Evolutionary conservation across 1,140 invertebrate species (phyloP), one percentile per base, ranked within the genome.

Genomic region (Pachypsylla venusta): DNA sequence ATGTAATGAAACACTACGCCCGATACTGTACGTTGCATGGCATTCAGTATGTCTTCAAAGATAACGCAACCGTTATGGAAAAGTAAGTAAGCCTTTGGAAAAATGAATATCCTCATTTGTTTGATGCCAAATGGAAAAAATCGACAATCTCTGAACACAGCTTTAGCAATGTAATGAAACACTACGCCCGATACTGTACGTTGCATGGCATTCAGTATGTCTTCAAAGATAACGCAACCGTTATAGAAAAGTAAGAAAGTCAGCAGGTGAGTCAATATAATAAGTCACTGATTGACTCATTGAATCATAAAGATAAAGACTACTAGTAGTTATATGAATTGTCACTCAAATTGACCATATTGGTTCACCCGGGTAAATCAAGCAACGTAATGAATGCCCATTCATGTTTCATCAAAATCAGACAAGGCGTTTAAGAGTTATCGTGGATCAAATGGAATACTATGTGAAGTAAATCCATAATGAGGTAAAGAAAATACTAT

Each of bases 191-290:
- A 48, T 57, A 60, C 26, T 64, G 63, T 25, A 65, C 66, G 3
- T 56, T 67, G 13, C 66, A 67, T 35, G 66, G 66, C 0, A 60
- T 67, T 22, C 63, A 63, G 53, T 64, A 65, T 26, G 60, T 67
- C 24, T 64, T 64, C 26, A 62, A 64, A 59, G 62, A 64, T 1
- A 59, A 62, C 24, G 64, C 62, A 19, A 60, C 62, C 7, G 22
- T 61, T 14, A 35, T 65, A 7, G 64, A 67, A 57, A 64, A 64
- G 66, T 67, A 54, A 13, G 54, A n/a, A n/a, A n/a, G n/a, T n/a
- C n/a, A n/a, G n/a, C n/a, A n/a, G n/a, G n/a, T n/a, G n/a, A n/a
- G n/a, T n/a, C n/a, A n/a, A n/a, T n/a, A n/a, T n/a, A n/a, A n/a
- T n/a, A n/a, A n/a, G n/a, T n/a, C n/a, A n/a, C n/a, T n/a, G n/a